A percentile compares a stretch with the other conserved stretches of the same genome.
phyloP scores from a whole-genome alignment of 2,888 invertebrate genomes.

The Ochropacha duplaris region DNA sequence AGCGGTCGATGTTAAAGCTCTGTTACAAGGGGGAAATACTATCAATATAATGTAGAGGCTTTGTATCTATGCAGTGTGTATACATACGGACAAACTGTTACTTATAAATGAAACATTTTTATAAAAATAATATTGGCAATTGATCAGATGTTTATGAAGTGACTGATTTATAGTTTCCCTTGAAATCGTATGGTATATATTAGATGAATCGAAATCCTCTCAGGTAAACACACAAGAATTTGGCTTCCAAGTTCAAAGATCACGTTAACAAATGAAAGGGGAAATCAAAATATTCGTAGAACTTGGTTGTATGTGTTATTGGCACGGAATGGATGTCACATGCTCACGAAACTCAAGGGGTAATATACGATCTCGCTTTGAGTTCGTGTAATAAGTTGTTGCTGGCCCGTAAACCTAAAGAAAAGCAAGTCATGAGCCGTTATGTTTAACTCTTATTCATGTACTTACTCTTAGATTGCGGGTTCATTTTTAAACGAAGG shows the following conservation, averaged over 20 bases:
- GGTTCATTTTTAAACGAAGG: neutral
- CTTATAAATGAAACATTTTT: neutral
- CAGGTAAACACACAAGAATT: neutral
- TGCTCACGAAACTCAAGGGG: neutral
- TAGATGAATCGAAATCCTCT: neutral
- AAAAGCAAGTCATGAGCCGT: no score
- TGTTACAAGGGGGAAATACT: neutral
- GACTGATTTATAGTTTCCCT: constrained; percentile 6
- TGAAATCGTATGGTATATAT: neutral
- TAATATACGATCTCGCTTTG: neutral
- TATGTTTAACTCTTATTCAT: no score
- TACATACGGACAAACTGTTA: neutral
- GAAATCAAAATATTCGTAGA: no score
- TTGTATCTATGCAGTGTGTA: neutral
- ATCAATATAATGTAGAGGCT: neutral
- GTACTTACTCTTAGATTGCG: neutral
- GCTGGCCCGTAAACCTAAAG: neutral
- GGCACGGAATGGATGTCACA: neutral
- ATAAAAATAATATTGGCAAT: neutral
- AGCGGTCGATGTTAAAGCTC: neutral
- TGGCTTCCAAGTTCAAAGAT: neutral
- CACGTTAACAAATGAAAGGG: neutral
- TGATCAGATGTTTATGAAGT: constrained; percentile 1
- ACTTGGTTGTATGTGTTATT: neutral
- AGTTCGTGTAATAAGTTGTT: neutral